Percentiles rank a stretch among this genome's conserved stretches.
phyloP scores from a whole-genome alignment of 2,888 invertebrate genomes.

The Lamproptera curius region DNA sequence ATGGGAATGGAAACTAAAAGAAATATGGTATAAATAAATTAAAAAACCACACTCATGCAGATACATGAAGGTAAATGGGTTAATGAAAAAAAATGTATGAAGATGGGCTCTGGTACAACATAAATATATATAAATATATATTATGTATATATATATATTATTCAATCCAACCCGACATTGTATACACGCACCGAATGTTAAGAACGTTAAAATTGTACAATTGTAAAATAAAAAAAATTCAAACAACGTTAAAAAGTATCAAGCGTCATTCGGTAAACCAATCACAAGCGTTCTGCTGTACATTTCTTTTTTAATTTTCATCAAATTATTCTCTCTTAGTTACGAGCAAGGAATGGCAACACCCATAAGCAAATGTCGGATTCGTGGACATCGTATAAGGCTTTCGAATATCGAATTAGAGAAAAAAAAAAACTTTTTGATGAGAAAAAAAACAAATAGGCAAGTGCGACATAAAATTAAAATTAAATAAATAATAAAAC shows the following conservation, averaged over 20 bases:
- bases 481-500: conserved; percentile 16
- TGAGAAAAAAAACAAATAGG: conserved; percentile 17
- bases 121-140: conserved; percentile 30
- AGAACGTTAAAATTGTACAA: conserved; percentile 10
- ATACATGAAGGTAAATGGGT: conserved; percentile 47
- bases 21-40: conserved; percentile 40
- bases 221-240: no score
- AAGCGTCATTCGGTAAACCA: conserved; percentile 73
- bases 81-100: conserved; percentile 29
- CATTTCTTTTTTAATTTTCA: conserved; percentile 21
- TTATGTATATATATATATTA: no score
- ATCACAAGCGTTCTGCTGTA: conserved; percentile 65
- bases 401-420: conserved; percentile 16
- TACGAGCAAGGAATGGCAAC: conserved; percentile 62
- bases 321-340: background rate
- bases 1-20: conserved; percentile 33
- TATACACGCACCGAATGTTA: conserved; percentile 35
- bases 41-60: conserved; percentile 76
- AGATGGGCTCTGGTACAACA: conserved; percentile 40
- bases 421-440: conserved; percentile 27
- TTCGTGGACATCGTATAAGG: conserved; percentile 43
- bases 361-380: conserved; percentile 72
- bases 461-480: conserved; percentile 1
- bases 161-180: conserved; percentile 68
- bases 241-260: conserved; percentile 33